Base-by-base conservation (phyloP, 1,140 invertebrate genomes). In the Calosoma granatense region DNA sequence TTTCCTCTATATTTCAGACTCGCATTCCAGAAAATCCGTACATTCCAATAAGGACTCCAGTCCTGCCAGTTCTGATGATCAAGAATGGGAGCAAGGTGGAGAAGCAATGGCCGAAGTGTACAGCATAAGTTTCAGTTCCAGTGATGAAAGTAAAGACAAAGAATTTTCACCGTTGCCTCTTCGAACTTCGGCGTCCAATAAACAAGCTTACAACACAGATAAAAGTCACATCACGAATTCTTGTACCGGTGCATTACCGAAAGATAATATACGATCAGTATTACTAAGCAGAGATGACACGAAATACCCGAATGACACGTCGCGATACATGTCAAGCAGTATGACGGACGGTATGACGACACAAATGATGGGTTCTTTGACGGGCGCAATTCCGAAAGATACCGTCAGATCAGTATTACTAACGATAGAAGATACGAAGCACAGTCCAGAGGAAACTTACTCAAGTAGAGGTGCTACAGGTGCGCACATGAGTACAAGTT, bases 41-140 rank as follows among this genome's bases (percentile, higher is more conserved):
- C 15, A 59, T 57, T 20, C 56, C 55, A 26, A 61, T 54, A 57
- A 70, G 53, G 72, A 77, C 63, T 75, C 73, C 22, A 72, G 72
- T 69, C 63, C 74, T 41, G 69, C 68, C 51, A 74, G 75, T 58
- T 69, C 76, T 39, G 70, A 79, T 61, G 69, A 76, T 56, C 72
- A 74, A 55, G 70, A 76, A 61, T 73, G 69, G 51, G 78, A 76
- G 0, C 77, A 80, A 58, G 76, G 71, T 0, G 83, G 83, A 0
- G 83, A 85, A 63, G 81, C 82, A 0, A 79, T 86, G 78, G 82
- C 81, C 0, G 81, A 84, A 36, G 81, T 83, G 52, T 79, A 78
- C 17, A 81, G 77, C 54, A 72, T 78, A 20, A 66, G 65, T 54
- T 63, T 74, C 53, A 81, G 77, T 63, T 81, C 78, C 11, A 78